Percentiles rank a stretch among this genome's conserved stretches.
Evolutionary conservation across 2,888 invertebrate genomes (phyloP).

Genomic region (Cryptops parisi): DNA sequence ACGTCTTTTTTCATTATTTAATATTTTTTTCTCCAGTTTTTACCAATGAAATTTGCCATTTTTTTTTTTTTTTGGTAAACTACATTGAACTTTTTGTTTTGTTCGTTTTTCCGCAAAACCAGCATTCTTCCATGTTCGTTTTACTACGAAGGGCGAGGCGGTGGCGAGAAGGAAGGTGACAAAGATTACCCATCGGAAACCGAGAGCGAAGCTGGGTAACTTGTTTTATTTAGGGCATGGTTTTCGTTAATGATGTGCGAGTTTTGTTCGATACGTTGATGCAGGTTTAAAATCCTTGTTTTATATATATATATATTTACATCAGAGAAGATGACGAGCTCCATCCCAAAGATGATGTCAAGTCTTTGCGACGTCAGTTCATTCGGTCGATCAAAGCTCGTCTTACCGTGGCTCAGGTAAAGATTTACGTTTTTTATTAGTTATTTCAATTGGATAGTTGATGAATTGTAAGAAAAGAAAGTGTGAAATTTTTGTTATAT

Average conservation of each 20-base stretch:
- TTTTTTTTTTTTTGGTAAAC: neutral
- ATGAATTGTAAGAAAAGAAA: neutral
- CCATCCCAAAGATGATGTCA: neutral
- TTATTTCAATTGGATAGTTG: no score
- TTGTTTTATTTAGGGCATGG: neutral
- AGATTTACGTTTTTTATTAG: no score
- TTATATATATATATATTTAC: neutral
- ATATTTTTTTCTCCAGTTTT: slow-evolving; percentile 7
- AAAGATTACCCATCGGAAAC: slow-evolving; percentile 1
- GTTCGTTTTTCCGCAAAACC: slow-evolving; percentile 45
- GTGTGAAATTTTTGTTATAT: neutral
- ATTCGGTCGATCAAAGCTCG: slow-evolving; percentile 49
- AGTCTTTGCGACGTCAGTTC: slow-evolving; percentile 32
- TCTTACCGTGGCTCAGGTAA: slow-evolving; percentile 47
- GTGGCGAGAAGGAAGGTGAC: neutral
- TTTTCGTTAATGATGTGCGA: no score
- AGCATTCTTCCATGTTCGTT: slow-evolving; percentile 49
- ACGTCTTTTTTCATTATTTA: slow-evolving; percentile 4
- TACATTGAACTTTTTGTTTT: slow-evolving; percentile 33
- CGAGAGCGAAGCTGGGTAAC: slow-evolving; percentile 4
- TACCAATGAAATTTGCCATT: slow-evolving; percentile 13
- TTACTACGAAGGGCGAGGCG: slow-evolving; percentile 30
- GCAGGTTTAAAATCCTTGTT: neutral
- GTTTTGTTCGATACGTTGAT: no score
- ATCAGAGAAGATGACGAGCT: slow-evolving; percentile 10